Base-by-base conservation (phyloP, 2,113 vertebrate genomes). In the Sterna hirundo region DNA sequence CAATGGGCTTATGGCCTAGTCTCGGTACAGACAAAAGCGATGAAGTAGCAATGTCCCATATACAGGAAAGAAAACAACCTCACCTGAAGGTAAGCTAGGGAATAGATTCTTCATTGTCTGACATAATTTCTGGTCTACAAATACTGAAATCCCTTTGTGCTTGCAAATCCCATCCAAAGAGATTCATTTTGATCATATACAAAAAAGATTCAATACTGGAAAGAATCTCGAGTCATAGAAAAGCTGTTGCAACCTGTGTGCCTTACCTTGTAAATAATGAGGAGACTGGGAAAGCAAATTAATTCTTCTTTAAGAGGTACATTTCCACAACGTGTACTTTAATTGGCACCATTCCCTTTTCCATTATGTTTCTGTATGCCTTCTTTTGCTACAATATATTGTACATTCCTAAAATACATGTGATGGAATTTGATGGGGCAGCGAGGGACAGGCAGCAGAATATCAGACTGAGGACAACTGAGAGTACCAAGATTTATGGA, bases 371-470 rank as follows among this genome's bases (percentile, higher is more conserved):
- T 83, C 57, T 72, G 8, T 70, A 47, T 47, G n/a, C 19, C 16
- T 58, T 20, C 46, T 76, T 80, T 71, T 76, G 13, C 38, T 54
- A 11, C 4, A 47, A 17, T 36, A 49, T 32, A 23, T 23, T 61
- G 13, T 49, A 68, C 12, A 8, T 42, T 76, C 16, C 47, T 70
- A 62, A 79, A 79, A 25, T 17, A 71, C 0, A 3, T 13, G 5
- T 36, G 30, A 54, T 42, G 19, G 10, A 92, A 25, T 75, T 86
- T 57, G 29, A 38, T 25, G 30, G 14, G 26, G 20, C 9, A 5
- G 4, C 3, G 2, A 15, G 7, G 11, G 7, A 6, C 14, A 29
- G 36, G n/a, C 5, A 1, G 3, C 2, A 3, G 40, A 70, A 36
- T 46, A 57, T 75, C 54, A 70, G 46, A 44, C 9, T n/a, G 30